These are phyloP conservation scores for Amblyopsis hoosieri DNA, from an alignment of 2,797 vertebrate species.

Conservation along the genomic window DNA sequence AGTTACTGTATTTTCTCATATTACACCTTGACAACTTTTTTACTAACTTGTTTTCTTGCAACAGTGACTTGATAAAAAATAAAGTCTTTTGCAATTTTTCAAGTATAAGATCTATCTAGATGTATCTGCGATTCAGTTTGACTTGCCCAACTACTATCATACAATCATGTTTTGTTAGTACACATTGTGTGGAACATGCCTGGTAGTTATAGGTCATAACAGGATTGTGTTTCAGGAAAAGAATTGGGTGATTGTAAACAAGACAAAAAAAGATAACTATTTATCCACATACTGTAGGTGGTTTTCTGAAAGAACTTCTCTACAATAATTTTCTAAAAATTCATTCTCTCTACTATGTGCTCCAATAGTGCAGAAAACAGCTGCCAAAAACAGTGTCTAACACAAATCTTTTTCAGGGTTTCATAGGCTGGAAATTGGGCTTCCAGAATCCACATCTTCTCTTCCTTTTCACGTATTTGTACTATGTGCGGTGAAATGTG, in stretches of 20 bases:
- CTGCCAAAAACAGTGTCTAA: conserved; percentile 57
- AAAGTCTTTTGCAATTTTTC: background rate
- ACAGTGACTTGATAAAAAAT: no score
- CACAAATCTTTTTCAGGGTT: conserved; percentile 41
- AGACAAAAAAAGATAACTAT: conserved; percentile 28
- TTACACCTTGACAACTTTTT: no score
- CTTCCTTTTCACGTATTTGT: conserved; percentile 1
- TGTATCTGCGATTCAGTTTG: conserved; percentile 15
- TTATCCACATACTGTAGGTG: conserved; percentile 29
- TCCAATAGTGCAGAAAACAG: conserved; percentile 63
- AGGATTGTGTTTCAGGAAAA: conserved; percentile 11
- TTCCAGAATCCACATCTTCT: conserved; percentile 11
- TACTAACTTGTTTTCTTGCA: no score
- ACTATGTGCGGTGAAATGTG: background rate
- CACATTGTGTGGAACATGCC: conserved; percentile 4
- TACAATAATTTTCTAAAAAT: conserved; percentile 30
- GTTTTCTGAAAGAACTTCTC: conserved; percentile 38
- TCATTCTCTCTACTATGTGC: conserved; percentile 44
- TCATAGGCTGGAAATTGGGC: conserved; percentile 13
- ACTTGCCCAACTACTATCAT: conserved; percentile 11
- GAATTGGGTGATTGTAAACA: conserved; percentile 31
- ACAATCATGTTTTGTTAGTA: conserved; percentile 18
- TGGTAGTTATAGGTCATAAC: conserved; percentile 15
- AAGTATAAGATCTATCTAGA: background rate
- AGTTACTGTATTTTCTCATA: no score